Evolutionary conservation across 2,888 invertebrate species (phyloP).

Genomic region (Coleophora deauratella): DNA sequence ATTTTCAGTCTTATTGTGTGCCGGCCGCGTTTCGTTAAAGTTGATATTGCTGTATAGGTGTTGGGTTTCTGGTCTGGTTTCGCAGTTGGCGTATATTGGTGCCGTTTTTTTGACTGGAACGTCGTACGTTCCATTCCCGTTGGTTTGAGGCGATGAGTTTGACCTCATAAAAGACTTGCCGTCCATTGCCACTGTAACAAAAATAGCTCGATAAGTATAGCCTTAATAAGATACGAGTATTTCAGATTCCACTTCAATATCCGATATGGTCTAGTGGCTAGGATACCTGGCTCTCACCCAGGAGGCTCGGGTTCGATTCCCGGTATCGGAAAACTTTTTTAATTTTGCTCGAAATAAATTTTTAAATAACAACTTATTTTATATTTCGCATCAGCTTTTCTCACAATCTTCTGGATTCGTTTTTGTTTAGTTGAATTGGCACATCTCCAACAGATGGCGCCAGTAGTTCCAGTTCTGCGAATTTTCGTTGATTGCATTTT

Average conservation of each 20-base stretch:
- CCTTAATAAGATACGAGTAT: not conserved
- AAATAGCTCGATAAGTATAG: conserved; percentile 9
- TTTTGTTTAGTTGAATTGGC: no score
- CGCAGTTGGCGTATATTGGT: conserved; percentile 56
- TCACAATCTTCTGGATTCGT: no score
- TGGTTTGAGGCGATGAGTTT: conserved; percentile 27
- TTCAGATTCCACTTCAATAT: conserved; percentile 15
- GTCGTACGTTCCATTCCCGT: conserved; percentile 39
- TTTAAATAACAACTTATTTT: no score
- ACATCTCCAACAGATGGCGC: no score
- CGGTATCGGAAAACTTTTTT: conserved; percentile 66
- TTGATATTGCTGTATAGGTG: conserved; percentile 50
- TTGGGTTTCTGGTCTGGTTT: conserved; percentile 32
- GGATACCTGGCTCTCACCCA: conserved; percentile 76
- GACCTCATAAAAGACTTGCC: conserved; percentile 52
- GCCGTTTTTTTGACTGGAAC: conserved; percentile 33
- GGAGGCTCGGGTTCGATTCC: conserved; percentile 78
- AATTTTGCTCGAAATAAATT: no score
- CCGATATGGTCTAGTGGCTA: conserved; percentile 78
- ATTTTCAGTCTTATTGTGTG: conserved; percentile 51
- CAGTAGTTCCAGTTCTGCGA: no score
- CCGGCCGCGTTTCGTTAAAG: conserved; percentile 38
- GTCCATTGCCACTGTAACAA: conserved; percentile 57
- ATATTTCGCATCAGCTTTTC: no score
- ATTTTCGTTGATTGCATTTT: no score